phyloP scores from a whole-genome alignment of 2,797 vertebrate species.

The Sternotherus odoratus region DNA sequence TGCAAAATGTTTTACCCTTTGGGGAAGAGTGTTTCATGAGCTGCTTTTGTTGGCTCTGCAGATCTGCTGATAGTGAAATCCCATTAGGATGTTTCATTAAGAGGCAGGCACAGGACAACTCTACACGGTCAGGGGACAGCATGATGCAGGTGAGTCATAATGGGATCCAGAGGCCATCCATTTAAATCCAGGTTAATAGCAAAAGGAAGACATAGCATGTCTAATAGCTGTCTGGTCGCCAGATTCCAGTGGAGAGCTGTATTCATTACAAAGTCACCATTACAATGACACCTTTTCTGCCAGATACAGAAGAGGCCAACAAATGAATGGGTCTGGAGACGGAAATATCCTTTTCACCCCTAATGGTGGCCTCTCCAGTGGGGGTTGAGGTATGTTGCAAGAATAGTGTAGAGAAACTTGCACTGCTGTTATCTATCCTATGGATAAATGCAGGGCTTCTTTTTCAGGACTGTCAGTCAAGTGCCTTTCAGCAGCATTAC shows the following conservation, averaged over 20 bases:
- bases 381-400: not conserved
- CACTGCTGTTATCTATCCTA: not conserved
- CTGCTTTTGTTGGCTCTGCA: not conserved
- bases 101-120: not conserved
- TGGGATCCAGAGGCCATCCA: not conserved
- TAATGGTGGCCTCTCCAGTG: accelerated
- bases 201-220: not conserved
- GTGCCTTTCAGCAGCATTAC: not conserved
- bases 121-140: not conserved
- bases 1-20: slow-evolving; percentile 34
- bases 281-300: not conserved
- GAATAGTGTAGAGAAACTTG: accelerated
- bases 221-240: not conserved
- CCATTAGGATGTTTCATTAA: not conserved
- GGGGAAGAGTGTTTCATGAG: slow-evolving; percentile 27
- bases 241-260: not conserved
- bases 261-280: accelerated
- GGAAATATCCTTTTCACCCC: not conserved
- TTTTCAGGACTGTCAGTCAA: not conserved
- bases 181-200: not conserved
- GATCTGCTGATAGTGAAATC: not conserved
- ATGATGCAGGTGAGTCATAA: not conserved
- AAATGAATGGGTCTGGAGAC: not conserved
- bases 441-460: not conserved
- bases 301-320: not conserved